phyloP scores from a whole-genome alignment of 1,140 invertebrate species.

The Drosophila ficusphila region DNA sequence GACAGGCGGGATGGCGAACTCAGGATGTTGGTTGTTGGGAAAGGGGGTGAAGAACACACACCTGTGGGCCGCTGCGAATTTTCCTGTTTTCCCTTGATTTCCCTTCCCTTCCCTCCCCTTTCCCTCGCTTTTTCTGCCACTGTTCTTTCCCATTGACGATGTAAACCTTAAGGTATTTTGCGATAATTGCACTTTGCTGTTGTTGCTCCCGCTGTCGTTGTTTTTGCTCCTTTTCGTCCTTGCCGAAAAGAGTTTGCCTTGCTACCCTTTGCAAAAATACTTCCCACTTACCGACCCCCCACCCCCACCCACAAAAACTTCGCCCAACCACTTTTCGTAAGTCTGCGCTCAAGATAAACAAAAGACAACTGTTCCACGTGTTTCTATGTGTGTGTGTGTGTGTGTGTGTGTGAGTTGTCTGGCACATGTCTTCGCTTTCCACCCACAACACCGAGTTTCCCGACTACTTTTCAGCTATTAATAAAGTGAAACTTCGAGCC shows the following conservation, averaged over 20 bases:
- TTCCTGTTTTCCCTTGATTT: conserved; percentile 8
- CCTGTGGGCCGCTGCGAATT: conserved; percentile 41
- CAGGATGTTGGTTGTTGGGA: no score
- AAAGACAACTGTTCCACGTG: conserved; percentile 60
- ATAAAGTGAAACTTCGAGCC: conserved; percentile 12
- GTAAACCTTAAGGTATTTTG: conserved; percentile 82
- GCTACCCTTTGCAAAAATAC: no score
- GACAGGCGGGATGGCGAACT: conserved; percentile 19
- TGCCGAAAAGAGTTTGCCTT: conserved; percentile 61
- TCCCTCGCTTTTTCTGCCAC: no score
- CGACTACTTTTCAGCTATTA: conserved; percentile 19
- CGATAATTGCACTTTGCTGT: conserved; percentile 82
- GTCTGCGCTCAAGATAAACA: conserved; percentile 74
- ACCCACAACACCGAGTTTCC: not conserved
- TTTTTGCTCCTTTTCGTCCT: conserved; percentile 11
- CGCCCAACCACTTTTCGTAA: conserved; percentile 19
- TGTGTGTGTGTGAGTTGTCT: conserved; percentile 52
- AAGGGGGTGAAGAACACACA: conserved; percentile 25
- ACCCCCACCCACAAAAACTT: not conserved
- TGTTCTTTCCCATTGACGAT: conserved; percentile 66
- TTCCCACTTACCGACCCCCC: no score
- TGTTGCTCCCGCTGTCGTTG: conserved; percentile 33
- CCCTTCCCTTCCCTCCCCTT: not conserved
- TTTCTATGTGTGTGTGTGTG: no score
- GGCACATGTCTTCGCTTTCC: conserved; percentile 60